A percentile compares a stretch with the other conserved stretches of the same genome.
phyloP scores from a whole-genome alignment of 35 echinoderm and acorn worm species.

The Heliocidaris erythrogramma region DNA sequence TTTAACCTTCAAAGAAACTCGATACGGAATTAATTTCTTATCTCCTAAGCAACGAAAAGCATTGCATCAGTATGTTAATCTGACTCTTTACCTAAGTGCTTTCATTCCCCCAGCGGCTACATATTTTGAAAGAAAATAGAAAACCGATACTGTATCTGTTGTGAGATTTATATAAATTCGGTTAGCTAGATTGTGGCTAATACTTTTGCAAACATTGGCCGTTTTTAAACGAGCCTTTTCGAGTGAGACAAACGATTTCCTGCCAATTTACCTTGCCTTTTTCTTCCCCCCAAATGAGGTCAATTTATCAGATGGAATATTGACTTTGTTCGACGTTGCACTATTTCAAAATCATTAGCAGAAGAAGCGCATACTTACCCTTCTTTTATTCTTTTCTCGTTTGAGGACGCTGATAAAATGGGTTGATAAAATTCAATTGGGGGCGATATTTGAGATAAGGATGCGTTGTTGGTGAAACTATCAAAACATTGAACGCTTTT shows the following conservation, averaged over 20 bases:
- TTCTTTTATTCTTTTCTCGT: not conserved
- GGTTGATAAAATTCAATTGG: constrained; percentile 11
- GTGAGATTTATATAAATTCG: not conserved
- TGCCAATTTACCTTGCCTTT: not conserved
- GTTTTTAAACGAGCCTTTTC: not conserved
- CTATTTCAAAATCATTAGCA: constrained; percentile 13
- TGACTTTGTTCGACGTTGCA: not conserved
- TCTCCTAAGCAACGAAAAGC: not conserved
- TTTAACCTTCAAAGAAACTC: too few relatives aligned
- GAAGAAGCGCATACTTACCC: not conserved
- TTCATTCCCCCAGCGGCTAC: not conserved
- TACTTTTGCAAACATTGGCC: not conserved
- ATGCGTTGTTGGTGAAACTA: not conserved
- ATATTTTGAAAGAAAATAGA: not conserved
- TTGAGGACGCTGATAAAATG: not conserved
- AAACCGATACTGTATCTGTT: not conserved
- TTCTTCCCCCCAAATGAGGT: not conserved
- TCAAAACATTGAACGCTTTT: not conserved
- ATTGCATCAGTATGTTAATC: not conserved
- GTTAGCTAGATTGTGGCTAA: too few relatives aligned
- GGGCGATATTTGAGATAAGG: not conserved
- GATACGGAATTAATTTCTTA: too few relatives aligned
- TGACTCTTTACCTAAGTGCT: not conserved
- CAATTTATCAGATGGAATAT: constrained; percentile 13
- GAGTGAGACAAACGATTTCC: not conserved